Evolutionary conservation across 2,113 vertebrate species (phyloP).

Genomic region (Sapajus apella): DNA sequence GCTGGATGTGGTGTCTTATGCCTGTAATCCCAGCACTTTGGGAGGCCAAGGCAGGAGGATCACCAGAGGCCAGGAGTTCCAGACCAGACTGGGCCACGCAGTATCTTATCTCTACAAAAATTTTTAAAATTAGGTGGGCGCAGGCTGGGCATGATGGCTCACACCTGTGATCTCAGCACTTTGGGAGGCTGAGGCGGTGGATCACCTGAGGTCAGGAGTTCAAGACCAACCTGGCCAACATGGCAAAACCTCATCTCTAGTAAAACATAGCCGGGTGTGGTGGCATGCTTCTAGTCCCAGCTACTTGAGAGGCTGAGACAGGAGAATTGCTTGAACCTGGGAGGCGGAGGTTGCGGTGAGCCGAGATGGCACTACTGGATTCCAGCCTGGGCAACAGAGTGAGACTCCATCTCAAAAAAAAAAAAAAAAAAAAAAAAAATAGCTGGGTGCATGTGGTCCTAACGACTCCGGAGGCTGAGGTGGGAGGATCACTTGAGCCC

Average conservation of each 20-base stretch:
- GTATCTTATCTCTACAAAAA: background rate
- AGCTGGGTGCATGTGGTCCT: too few species aligned
- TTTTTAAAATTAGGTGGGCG: background rate
- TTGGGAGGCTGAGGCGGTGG: background rate
- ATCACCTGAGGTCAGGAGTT: background rate
- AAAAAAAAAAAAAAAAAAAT: too few species aligned
- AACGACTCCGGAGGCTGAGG: too few species aligned
- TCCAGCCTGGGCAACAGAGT: background rate
- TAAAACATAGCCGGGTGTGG: background rate
- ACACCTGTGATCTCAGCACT: background rate
- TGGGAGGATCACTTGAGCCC: too few species aligned
- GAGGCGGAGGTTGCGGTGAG: background rate
- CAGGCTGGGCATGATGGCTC: background rate
- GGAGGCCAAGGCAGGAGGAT: background rate
- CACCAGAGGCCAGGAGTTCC: background rate
- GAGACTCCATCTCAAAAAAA: background rate
- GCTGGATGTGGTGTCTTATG: too few species aligned
- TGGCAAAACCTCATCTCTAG: background rate
- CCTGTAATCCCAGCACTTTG: background rate
- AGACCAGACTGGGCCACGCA: background rate
- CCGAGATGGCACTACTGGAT: fast-evolving
- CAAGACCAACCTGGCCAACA: background rate
- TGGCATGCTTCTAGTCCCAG: background rate
- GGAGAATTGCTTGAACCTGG: background rate
- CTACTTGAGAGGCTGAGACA: background rate